Base-by-base conservation (phyloP, 2,797 vertebrate genomes). In the Leuciscus waleckii region DNA sequence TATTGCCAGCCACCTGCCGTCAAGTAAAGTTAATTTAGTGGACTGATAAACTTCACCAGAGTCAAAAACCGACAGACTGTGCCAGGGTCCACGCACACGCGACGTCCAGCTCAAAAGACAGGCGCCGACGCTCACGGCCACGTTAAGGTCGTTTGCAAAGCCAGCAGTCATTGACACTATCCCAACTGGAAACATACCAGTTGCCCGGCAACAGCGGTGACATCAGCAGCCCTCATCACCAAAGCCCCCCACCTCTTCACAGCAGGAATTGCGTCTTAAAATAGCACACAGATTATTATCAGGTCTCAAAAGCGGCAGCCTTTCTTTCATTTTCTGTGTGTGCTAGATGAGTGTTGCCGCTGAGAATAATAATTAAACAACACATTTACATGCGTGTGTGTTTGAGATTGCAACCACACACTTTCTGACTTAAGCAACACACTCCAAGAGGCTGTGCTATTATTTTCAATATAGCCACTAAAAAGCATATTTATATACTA, bases 121-220 rank as follows among this genome's bases (percentile, higher is more conserved):
- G 78, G 69, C 11, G n/a, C 43, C 46, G 1, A 5, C 1, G 26
- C 83, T 78, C 83, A 61, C 26, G 75, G 74, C 19, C 71, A 2
- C 2, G 13, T 78, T 41, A 63, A 74, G 73, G n/a, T 85, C 76
- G 11, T 29, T 75, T n/a, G 10, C 76, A 67, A 84, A 91, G 81
- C 88, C 88, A 35, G 63, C 87, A 91, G 90, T 89, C 87, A 76
- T 90, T 92, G 89, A 89, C 89, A 90, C 89, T 84, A 88, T 92
- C 87, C 86, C 83, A 92, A 91, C 91, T 93, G 93, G 90, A 92
- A 94, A 93, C 92, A 93, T 91, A 88, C 65, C 74, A 86, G 94
- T 95, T 97, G 91, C 95, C 92, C 93, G 78, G 95, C 94, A 94
- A 97, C 95, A 92, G 88, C 43, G 79, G 93, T 92, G 93, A 95